Base-by-base conservation (phyloP, 1,140 invertebrate species). In the Dendroctonus ponderosae region DNA sequence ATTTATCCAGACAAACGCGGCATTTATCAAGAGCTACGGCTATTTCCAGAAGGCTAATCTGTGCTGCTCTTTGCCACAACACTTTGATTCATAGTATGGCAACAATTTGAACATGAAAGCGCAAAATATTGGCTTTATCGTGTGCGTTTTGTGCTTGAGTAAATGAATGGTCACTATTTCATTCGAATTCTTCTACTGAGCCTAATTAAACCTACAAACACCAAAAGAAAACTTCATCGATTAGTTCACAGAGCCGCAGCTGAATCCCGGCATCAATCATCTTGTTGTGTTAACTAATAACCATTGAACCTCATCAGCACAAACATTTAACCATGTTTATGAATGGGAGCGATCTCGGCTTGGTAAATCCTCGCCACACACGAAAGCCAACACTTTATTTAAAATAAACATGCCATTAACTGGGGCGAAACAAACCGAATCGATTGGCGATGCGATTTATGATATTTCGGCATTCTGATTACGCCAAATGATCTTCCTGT, bases 1-100 rank as follows among this genome's bases (percentile, higher is more conserved):
- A 72, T 72, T 72, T 72, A 72, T 70, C 66, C 66, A 70, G 66
- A 72, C 71, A 72, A 72, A 72, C 71, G 71, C 57, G 63, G 66
- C 71, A 72, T 72, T 72, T 72, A 72, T 72, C 71, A 72, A 70
- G 68, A 61, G 66, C 57, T 37, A 46, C 9, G 11, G 53, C 59
- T 62, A 65, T 62, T 69, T 69, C 58, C 62, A 65, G 67, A 69
- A 58, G 8, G 61, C 62, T 69, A 69, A 69, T 65, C 62, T 68
- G 66, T 59, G 66, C 61, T 41, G 43, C 62, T 49, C 53, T 49
- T 39, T 42, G 48, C 66, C 46, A 43, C 62, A 57, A 9, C 26
- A 26, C 15, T 59, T 59, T 66, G 54, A 66, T 66, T 66, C 58
- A 66, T 66, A 59, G 54, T 1, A 26, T 26, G 26, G 26, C 26